These are phyloP conservation scores for Chrosomus eos DNA, from an alignment of 2,797 vertebrate species.

Conservation along the genomic window DNA sequence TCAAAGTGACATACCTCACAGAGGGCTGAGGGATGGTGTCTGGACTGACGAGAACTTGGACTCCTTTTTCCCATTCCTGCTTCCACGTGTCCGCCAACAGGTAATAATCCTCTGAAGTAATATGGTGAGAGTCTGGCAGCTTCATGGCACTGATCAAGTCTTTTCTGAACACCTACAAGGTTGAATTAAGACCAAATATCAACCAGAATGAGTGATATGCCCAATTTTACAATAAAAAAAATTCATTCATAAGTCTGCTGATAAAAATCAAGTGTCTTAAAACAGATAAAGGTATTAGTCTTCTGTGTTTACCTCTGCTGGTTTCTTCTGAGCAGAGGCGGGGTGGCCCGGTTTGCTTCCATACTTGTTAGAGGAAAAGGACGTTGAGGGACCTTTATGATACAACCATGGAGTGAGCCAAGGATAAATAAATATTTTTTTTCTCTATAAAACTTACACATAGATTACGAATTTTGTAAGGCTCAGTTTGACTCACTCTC, in stretches of 20 bases:
- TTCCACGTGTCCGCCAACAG: conserved; percentile 94
- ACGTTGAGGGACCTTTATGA: conserved; percentile 90
- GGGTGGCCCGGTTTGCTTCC: conserved; percentile 88
- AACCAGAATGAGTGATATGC: neutral
- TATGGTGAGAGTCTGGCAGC: conserved; percentile 93
- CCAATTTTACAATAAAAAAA: neutral
- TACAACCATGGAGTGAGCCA: conserved; percentile 1
- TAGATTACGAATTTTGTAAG: neutral
- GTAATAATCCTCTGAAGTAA: conserved; percentile 92
- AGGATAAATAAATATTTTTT: neutral
- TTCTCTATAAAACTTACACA: neutral
- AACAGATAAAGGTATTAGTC: neutral
- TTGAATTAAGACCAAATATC: neutral
- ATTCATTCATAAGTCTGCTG: neutral
- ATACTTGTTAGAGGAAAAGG: conserved; percentile 90
- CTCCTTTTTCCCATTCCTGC: conserved; percentile 99
- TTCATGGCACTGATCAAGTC: conserved; percentile 99
- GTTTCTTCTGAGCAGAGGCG: conserved; percentile 89
- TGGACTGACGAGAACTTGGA: conserved; percentile 93
- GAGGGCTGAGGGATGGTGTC: conserved; percentile 90
- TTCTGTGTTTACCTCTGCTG: conserved; percentile 84
- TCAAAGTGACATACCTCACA: conserved; percentile 81
- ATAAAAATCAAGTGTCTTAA: neutral
- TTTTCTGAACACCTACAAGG: conserved; percentile 93
- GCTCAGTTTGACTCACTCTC: conserved; percentile 86